Evolutionary conservation across 2,888 invertebrate genomes (phyloP).

Genomic region (Frankliniella intonsa): DNA sequence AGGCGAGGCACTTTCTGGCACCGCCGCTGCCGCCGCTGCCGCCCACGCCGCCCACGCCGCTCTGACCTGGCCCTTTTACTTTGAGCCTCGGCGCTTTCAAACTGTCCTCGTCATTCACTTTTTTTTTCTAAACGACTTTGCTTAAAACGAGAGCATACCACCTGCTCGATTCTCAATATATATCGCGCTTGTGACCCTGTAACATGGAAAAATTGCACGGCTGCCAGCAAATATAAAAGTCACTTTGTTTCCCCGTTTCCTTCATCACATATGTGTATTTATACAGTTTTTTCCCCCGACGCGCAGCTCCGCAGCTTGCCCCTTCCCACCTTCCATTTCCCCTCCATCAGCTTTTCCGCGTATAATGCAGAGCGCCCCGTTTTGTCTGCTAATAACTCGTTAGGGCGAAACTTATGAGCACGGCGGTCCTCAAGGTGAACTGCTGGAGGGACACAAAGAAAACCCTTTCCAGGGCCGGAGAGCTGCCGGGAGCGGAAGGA

Average conservation of each 20-base stretch:
- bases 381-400: slow-evolving; percentile 18
- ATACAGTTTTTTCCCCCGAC: too few species aligned
- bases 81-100: too few species aligned
- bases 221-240: too few species aligned
- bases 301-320: too few species aligned
- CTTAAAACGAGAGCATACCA: too few species aligned
- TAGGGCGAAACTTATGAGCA: background rate
- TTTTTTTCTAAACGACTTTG: too few species aligned
- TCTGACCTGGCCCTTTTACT: background rate
- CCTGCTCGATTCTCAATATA: too few species aligned
- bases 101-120: too few species aligned
- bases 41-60: background rate
- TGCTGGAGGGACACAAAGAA: background rate
- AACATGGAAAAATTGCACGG: too few species aligned
- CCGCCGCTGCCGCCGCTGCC: background rate
- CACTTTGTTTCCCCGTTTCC: background rate
- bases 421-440: background rate
- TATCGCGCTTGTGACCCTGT: too few species aligned
- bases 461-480: background rate
- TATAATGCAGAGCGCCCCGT: background rate
- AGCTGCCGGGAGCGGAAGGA: background rate
- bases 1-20: background rate
- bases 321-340: too few species aligned
- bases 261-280: background rate
- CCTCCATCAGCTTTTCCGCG: too few species aligned